phyloP scores from a whole-genome alignment of 2,113 vertebrate genomes.

The Chinchilla lanigera region DNA sequence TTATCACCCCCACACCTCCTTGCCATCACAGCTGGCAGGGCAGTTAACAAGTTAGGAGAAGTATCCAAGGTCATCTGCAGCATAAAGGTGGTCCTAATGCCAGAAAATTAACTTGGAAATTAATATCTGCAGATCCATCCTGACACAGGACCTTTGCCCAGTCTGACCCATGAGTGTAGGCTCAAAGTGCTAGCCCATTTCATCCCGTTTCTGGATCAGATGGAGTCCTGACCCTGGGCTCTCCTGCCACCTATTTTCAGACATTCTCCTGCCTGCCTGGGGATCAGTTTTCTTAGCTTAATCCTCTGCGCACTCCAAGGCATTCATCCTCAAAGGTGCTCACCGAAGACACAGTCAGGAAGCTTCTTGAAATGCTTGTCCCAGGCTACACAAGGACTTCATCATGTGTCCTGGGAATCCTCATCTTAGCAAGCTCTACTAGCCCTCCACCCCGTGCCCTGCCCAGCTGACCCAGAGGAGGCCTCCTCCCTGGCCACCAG shows the following conservation, averaged over 20 bases:
- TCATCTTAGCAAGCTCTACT: background rate
- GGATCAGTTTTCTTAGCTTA: background rate
- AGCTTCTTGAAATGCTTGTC: background rate
- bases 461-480: background rate
- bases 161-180: background rate
- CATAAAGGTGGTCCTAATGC: background rate
- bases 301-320: background rate
- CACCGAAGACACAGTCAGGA: background rate
- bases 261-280: background rate
- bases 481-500: background rate
- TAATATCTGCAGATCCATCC: background rate
- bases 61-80: background rate
- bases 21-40: background rate
- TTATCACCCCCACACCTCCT: background rate
- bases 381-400: background rate
- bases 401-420: background rate
- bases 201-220: background rate
- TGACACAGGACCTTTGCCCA: background rate
- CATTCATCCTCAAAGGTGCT: background rate
- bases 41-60: background rate
- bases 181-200: background rate
- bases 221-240: background rate
- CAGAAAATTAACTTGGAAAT: background rate
- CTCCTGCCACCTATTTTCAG: background rate
- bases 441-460: background rate